Conservation (phyloP, 2,797 vertebrate genomes). For the Thalassophryne amazonica region DNA sequence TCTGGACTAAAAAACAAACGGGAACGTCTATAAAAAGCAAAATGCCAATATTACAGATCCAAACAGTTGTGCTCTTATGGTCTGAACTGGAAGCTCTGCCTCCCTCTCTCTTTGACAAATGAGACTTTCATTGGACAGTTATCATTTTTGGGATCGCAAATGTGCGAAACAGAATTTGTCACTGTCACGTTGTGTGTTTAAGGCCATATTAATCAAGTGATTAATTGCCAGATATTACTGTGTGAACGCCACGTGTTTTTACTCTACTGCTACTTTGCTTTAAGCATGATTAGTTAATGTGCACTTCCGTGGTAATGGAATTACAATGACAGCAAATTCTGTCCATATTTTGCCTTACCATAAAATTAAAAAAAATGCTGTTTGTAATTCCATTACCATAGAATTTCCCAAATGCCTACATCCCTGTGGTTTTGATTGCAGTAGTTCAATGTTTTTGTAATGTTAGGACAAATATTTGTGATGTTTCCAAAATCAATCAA, state of each 20-base stretch:
- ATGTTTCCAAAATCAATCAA: too few species aligned
- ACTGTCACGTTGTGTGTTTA: constrained; percentile 92
- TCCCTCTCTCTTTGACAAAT: constrained; percentile 68
- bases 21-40: not conserved
- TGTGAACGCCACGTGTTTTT: constrained; percentile 87
- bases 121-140: constrained; percentile 78
- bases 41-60: not conserved
- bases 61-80: not conserved
- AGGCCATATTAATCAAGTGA: constrained; percentile 99
- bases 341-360: too few species aligned
- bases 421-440: too few species aligned
- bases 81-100: constrained; percentile 25
- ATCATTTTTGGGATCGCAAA: constrained; percentile 78
- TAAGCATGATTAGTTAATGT: constrained; percentile 88
- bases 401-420: too few species aligned
- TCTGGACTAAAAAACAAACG: too few species aligned
- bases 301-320: constrained; percentile 81
- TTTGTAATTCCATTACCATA: too few species aligned
- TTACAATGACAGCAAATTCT: too few species aligned
- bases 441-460: too few species aligned
- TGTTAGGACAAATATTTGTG: too few species aligned
- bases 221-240: constrained; percentile 94
- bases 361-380: too few species aligned
- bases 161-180: constrained; percentile 75
- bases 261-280: constrained; percentile 83